Conservation (phyloP, 37 sponge, comb jelly and placozoan species). For the Halisarca cf. caerulea region DNA sequence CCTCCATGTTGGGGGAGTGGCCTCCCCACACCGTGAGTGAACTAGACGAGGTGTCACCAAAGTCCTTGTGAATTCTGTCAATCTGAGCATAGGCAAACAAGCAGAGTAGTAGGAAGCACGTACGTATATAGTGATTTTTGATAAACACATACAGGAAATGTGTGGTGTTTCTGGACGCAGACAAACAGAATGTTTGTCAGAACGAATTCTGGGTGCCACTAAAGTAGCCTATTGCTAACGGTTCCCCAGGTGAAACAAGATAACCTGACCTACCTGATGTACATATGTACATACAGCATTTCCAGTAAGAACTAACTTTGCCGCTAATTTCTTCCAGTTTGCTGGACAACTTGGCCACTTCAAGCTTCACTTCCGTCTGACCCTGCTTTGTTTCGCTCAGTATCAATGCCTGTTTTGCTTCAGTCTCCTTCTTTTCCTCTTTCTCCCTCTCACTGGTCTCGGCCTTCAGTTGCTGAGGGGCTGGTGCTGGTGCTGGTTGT, state of each 20-base stretch:
- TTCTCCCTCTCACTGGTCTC: not conserved
- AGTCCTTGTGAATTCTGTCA: slow-evolving; percentile 69
- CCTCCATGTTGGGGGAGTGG: slow-evolving; percentile 86
- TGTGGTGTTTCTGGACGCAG: no score
- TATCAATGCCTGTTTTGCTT: not conserved
- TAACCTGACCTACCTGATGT: no score
- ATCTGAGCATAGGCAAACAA: no score
- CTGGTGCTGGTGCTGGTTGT: slow-evolving; percentile 4
- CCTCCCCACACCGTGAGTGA: slow-evolving; percentile 31
- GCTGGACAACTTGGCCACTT: slow-evolving; percentile 67
- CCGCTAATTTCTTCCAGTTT: slow-evolving; percentile 76
- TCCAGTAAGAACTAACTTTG: slow-evolving; percentile 69
- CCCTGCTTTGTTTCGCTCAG: slow-evolving; percentile 81
- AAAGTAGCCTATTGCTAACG: no score
- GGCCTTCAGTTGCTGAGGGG: slow-evolving; percentile 31
- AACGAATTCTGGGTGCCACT: no score
- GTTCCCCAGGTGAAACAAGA: no score
- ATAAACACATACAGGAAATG: no score
- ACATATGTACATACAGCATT: no score
- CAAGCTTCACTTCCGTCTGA: slow-evolving; percentile 77
- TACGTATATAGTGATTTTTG: no score
- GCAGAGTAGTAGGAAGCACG: no score
- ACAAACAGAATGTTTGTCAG: not conserved
- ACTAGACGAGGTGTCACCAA: not conserved
- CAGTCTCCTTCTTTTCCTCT: slow-evolving; percentile 26